phyloP scores from a whole-genome alignment of 2,113 vertebrate genomes.

The Austrofundulus limnaeus region DNA sequence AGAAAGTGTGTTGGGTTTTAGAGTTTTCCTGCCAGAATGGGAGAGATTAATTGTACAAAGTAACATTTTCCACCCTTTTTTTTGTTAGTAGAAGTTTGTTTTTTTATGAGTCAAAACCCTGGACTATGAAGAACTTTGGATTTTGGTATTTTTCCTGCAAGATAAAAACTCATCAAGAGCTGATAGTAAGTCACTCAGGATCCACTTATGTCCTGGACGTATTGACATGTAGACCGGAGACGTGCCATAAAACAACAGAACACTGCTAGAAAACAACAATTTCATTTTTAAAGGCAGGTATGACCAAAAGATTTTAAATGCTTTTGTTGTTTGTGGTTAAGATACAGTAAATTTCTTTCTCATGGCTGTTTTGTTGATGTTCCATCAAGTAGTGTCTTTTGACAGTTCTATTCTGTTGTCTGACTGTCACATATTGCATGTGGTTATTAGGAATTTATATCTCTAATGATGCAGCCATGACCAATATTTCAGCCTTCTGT shows the following conservation, averaged over 20 bases:
- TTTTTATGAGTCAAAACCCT: no score
- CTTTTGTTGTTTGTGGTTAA: no score
- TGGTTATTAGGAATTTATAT: neutral
- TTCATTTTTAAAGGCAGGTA: neutral
- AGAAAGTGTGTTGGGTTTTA: no score
- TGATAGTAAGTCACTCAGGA: slow-evolving; percentile 1
- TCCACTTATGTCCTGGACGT: neutral
- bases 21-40: no score
- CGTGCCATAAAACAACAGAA: neutral
- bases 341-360: neutral
- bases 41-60: neutral
- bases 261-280: neutral
- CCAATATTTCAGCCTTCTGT: neutral
- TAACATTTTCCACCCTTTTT: no score
- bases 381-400: no score
- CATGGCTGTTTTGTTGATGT: no score
- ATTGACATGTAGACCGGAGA: neutral
- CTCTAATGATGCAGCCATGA: neutral
- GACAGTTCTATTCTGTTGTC: neutral
- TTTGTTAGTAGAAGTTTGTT: no score
- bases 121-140: neutral
- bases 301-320: no score
- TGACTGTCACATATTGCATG: neutral
- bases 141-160: neutral
- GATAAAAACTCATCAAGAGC: slow-evolving; percentile 1